Conservation (phyloP, 2,797 vertebrate genomes). For the Lepus oiostolus region DNA sequence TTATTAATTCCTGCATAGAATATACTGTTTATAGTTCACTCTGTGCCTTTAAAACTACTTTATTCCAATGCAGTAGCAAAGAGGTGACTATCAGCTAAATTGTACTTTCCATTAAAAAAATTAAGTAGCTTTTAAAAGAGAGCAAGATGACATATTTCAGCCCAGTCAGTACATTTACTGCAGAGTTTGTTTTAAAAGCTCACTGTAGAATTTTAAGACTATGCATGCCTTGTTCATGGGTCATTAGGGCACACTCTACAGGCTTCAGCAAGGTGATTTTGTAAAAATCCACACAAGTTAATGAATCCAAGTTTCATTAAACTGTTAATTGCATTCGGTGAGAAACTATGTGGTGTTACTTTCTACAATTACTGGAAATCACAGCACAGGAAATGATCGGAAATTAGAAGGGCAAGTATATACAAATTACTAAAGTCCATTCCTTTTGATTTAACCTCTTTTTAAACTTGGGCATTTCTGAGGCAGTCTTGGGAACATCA, state of each 20-base stretch:
- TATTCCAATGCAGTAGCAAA: slow-evolving; percentile 44
- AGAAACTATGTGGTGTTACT: slow-evolving; percentile 35
- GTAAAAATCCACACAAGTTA: slow-evolving; percentile 57
- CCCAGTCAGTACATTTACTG: slow-evolving; percentile 40
- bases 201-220: slow-evolving; percentile 64
- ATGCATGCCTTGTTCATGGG: slow-evolving; percentile 13
- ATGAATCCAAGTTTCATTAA: slow-evolving; percentile 78
- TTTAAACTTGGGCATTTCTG: slow-evolving; percentile 38
- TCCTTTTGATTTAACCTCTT: slow-evolving; percentile 6
- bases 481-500: neutral
- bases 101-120: slow-evolving; percentile 59
- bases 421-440: neutral
- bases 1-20: slow-evolving; percentile 40
- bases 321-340: slow-evolving; percentile 48
- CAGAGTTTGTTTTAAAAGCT: slow-evolving; percentile 57
- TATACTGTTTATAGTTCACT: neutral
- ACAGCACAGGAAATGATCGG: neutral
- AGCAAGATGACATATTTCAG: slow-evolving; percentile 62
- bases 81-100: slow-evolving; percentile 67
- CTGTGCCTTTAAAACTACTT: slow-evolving; percentile 41
- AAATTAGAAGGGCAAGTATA: slow-evolving; percentile 66
- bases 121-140: slow-evolving; percentile 58
- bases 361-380: slow-evolving; percentile 69
- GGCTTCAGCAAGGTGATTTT: slow-evolving; percentile 70
- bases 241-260: slow-evolving; percentile 67